A percentile compares a stretch with the other conserved stretches of the same genome.
These are phyloP conservation scores for Anarhynchus alexandrinus DNA, from an alignment of 2,113 vertebrate species.

Conservation along the genomic window DNA sequence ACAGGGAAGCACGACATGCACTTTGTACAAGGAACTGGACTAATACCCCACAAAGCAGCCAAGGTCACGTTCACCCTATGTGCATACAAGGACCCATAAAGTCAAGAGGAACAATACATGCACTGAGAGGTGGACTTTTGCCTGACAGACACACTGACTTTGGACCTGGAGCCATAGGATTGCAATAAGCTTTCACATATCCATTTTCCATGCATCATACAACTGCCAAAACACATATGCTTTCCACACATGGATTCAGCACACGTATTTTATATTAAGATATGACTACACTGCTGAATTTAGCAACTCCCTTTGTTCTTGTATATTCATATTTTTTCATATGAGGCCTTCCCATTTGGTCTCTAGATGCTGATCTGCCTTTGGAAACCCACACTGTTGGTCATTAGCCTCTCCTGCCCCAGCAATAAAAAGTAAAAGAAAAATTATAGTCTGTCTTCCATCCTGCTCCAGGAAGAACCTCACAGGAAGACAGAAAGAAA, in stretches of 20 bases:
- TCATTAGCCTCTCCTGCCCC: not conserved
- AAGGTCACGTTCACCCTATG: not conserved
- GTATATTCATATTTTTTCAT: not conserved
- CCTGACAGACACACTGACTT: not conserved
- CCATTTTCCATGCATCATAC: not conserved
- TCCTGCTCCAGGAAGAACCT: not conserved
- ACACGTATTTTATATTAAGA: not conserved
- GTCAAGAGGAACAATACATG: not conserved
- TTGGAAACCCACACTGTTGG: not conserved
- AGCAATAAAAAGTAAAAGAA: not conserved
- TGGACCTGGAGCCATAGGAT: not conserved
- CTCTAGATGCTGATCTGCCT: not conserved
- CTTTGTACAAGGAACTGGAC: not conserved
- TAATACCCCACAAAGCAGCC: not conserved
- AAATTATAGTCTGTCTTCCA: not conserved
- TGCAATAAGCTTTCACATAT: not conserved
- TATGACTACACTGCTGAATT: not conserved
- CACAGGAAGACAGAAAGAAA: not conserved
- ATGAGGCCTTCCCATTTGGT: not conserved
- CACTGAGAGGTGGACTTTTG: not conserved
- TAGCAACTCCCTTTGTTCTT: not conserved
- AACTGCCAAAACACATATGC: accelerated
- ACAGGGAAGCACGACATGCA: not conserved
- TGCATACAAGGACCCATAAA: not conserved
- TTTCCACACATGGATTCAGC: not conserved